Conservation (phyloP, 2,888 invertebrate species). For the Acleris emargana region DNA sequence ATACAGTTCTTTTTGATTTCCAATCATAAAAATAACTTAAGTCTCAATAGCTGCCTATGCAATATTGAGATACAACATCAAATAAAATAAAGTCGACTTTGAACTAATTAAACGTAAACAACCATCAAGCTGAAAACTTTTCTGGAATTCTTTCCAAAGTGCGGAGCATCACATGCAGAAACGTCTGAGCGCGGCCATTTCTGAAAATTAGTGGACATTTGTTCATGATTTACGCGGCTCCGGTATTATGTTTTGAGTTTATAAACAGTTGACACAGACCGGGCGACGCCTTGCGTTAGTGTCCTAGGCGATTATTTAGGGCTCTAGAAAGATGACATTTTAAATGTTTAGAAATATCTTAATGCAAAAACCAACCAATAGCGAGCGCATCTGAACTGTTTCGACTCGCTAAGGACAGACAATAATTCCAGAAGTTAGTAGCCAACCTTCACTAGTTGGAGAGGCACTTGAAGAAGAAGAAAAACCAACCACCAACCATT, state of each 20-base stretch:
- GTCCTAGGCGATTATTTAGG: slow-evolving; percentile 34
- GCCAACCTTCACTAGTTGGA: no score
- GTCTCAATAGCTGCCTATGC: neutral
- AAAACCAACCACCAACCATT: no score
- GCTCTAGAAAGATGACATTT: neutral
- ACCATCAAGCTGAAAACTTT: slow-evolving; percentile 1
- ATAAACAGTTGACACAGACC: slow-evolving; percentile 81
- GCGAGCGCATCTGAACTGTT: no score
- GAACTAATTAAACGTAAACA: slow-evolving; percentile 7
- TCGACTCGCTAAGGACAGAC: no score
- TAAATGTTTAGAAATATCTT: neutral
- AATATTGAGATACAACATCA: neutral
- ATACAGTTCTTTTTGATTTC: no score
- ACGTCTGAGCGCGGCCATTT: slow-evolving; percentile 71
- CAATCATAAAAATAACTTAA: no score
- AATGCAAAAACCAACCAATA: no score
- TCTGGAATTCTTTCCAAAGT: slow-evolving; percentile 6
- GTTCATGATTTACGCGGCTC: slow-evolving; percentile 86
- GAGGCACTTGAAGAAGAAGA: no score
- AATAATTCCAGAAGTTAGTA: no score
- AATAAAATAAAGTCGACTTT: slow-evolving; percentile 1
- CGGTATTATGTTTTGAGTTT: slow-evolving; percentile 86
- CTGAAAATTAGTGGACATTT: slow-evolving; percentile 79
- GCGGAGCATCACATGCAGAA: slow-evolving; percentile 55
- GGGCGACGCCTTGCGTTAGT: slow-evolving; percentile 57